A percentile compares a stretch with the other conserved stretches of the same genome.
These are phyloP conservation scores for Thecophora atra DNA, from an alignment of 2,888 invertebrate genomes.

Conservation along the genomic window DNA sequence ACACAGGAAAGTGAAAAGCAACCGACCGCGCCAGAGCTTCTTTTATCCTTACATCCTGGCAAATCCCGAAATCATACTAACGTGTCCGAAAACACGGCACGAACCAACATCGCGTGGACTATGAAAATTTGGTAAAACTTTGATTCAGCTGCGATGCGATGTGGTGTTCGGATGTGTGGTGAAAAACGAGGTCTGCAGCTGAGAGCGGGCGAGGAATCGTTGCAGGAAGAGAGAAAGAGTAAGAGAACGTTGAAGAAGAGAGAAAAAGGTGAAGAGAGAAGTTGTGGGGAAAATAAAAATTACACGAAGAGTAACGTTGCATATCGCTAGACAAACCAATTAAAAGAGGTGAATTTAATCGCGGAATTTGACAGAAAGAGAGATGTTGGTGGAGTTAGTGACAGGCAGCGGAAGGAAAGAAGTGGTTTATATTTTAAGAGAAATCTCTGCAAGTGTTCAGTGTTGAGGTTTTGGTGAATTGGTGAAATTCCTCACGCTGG, in stretches of 20 bases:
- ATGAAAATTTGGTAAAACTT: slow-evolving; percentile 46
- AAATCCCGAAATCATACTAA: slow-evolving; percentile 66
- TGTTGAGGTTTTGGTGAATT: no score
- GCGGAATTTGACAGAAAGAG: neutral
- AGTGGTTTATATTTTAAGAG: no score
- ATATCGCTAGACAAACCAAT: neutral
- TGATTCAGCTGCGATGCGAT: slow-evolving; percentile 37
- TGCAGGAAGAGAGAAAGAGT: neutral
- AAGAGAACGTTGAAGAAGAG: neutral
- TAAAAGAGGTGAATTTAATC: neutral
- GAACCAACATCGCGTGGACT: slow-evolving; percentile 59
- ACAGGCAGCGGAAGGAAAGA: no score
- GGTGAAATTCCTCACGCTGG: no score
- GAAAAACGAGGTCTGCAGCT: slow-evolving; percentile 14
- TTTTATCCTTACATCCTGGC: slow-evolving; percentile 65
- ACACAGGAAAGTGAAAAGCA: slow-evolving; percentile 9
- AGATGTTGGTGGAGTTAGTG: neutral
- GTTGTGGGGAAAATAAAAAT: slow-evolving; percentile 14
- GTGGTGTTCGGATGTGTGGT: slow-evolving; percentile 33
- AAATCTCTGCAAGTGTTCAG: no score
- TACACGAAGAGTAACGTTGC: neutral
- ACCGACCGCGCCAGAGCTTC: slow-evolving; percentile 47
- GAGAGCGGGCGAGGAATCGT: neutral
- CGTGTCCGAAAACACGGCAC: slow-evolving; percentile 62
- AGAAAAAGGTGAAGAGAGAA: neutral